Evolutionary conservation across 2,888 invertebrate species (phyloP), one percentile per base, ranked within the genome.

Genomic region (Drosophila meridionalis): DNA sequence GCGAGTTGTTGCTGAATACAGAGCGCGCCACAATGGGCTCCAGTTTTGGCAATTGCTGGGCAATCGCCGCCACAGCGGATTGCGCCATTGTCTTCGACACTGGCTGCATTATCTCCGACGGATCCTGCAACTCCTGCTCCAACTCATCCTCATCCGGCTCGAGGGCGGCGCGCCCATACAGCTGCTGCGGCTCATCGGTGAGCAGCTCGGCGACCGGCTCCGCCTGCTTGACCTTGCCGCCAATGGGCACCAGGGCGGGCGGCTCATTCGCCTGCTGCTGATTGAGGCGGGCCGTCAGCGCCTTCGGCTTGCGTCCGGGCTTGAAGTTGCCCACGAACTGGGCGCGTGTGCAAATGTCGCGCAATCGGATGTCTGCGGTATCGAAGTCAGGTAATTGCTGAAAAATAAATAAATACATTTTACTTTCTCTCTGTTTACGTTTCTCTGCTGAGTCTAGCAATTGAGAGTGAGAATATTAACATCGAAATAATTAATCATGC

Each of bases 351-450:
- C 92, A 92, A 12, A 93, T 91, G 75, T 96, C 97, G 82, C 96
- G 95, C 61, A 98, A 92, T 9, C 96, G 95, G 80, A 98, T 96
- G 57, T 96, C 96, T 81, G 95, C 94, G 14, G 96, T 96, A 86
- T 96, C 96, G 60, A 97, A 94, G 92, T 97, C 97, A 26, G 96
- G 96, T 91, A 96, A 95, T 85, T 95, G 94, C 95, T 96, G 89
- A 9, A 94, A 94, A 47, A 45, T 8, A 71, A 70, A 62, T 20
- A 32, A 6, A 59, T 20, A n/a, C 11, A 3, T 8, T 43, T 43
- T 53, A 43, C 7, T 34, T n/a, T 50, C 47, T 28, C 28, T 47
- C 28, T 45, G 20, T 20, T 20, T 20, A 20, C 20, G 20, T 43
- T 36, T 36, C 36, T 36, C 1, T 20, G 0, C 20, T n/a, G 34